A percentile compares a stretch with the other conserved stretches of the same genome.
phyloP scores from a whole-genome alignment of 35 echinoderm and acorn worm species.

The Lytechinus variegatus region DNA sequence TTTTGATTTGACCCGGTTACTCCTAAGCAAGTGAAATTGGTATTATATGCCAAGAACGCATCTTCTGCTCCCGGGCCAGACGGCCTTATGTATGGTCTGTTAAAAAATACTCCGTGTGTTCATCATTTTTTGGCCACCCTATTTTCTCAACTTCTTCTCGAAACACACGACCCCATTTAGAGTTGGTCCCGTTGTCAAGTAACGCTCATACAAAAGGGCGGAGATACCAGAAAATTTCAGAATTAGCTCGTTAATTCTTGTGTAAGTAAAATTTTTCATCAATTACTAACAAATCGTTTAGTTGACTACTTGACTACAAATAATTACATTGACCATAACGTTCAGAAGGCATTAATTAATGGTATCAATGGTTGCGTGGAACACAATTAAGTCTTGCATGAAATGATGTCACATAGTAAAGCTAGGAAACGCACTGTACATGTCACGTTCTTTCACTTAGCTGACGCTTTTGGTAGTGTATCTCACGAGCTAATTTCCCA shows the following conservation, averaged over 20 bases:
- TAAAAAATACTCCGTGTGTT: not conserved
- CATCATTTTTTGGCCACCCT: too few relatives aligned
- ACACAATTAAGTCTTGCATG: constrained; percentile 35
- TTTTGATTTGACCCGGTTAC: too few relatives aligned
- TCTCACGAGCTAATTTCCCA: too few relatives aligned
- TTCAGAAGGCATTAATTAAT: constrained; percentile 51
- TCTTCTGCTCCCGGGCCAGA: too few relatives aligned
- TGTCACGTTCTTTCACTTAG: constrained; percentile 52
- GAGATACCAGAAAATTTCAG: constrained; percentile 44
- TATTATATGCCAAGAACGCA: too few relatives aligned
- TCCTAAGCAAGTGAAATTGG: too few relatives aligned
- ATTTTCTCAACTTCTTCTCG: not conserved
- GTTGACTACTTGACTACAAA: constrained; percentile 28
- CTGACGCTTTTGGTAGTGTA: constrained; percentile 56
- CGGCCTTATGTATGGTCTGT: not conserved
- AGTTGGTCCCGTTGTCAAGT: not conserved
- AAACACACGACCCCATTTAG: too few relatives aligned
- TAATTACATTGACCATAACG: not conserved
- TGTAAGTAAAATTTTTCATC: constrained; percentile 49
- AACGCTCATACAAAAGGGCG: not conserved
- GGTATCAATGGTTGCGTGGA: constrained; percentile 46
- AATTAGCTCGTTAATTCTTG: constrained; percentile 54
- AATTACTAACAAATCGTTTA: constrained; percentile 31
- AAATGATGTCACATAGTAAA: not conserved
- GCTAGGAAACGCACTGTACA: constrained; percentile 18